phyloP scores from a whole-genome alignment of 2,113 vertebrate species.

The Eretmodus cyanostictus region DNA sequence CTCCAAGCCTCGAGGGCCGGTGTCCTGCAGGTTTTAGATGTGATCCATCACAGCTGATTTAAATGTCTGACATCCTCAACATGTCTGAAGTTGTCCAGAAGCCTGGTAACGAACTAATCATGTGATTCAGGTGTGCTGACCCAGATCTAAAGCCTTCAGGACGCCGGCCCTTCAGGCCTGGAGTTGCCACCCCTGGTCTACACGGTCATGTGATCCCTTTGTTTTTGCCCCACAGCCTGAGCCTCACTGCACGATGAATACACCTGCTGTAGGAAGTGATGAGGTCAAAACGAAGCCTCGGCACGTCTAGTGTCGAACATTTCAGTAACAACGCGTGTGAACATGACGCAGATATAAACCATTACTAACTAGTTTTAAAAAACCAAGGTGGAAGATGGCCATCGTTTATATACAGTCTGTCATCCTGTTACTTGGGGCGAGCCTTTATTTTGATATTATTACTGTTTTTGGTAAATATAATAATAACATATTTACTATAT shows the following conservation, averaged over 20 bases:
- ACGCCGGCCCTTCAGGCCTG: not conserved
- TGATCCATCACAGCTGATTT: not conserved
- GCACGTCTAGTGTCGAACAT: not conserved
- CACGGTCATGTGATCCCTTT: not conserved
- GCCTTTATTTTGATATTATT: not conserved
- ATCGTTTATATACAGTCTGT: not conserved
- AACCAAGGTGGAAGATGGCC: not conserved
- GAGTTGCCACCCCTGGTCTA: not conserved
- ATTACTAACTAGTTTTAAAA: not conserved
- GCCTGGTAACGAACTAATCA: rapidly evolving
- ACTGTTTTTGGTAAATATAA: not conserved
- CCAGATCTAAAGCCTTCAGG: not conserved
- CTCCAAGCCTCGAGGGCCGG: not conserved
- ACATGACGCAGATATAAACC: not conserved
- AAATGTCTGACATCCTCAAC: not conserved
- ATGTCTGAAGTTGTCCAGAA: not conserved
- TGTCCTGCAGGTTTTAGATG: not conserved
- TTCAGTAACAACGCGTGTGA: not conserved
- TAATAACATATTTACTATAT: not conserved
- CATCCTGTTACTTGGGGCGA: not conserved
- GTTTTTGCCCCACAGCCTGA: not conserved
- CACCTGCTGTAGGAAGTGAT: not conserved
- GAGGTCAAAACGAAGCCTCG: not conserved
- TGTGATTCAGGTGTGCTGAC: not conserved
- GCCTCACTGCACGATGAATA: not conserved